Conservation (phyloP, 2,797 vertebrate genomes). For the Spondyliosoma cantharus region DNA sequence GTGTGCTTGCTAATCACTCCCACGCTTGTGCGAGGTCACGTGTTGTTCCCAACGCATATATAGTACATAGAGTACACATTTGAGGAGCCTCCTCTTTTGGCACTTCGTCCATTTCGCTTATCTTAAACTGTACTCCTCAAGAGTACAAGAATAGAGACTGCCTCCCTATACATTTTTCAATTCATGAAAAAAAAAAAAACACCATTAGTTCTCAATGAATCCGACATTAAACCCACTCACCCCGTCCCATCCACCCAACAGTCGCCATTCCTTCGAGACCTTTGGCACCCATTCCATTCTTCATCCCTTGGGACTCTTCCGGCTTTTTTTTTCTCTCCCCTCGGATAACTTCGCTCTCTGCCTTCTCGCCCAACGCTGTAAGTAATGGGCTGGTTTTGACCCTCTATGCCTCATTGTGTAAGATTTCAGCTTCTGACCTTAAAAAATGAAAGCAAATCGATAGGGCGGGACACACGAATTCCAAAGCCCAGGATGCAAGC, state of each 20-base stretch:
- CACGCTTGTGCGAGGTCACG: neutral
- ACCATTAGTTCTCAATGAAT: conserved; percentile 23
- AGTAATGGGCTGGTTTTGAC: conserved; percentile 81
- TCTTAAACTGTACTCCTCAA: neutral
- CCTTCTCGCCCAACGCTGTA: conserved; percentile 70
- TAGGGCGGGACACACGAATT: conserved; percentile 79
- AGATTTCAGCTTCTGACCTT: conserved; percentile 85
- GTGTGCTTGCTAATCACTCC: conserved; percentile 1
- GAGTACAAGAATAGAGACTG: too few species aligned
- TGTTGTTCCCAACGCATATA: neutral
- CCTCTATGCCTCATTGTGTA: conserved; percentile 83
- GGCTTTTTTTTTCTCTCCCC: conserved; percentile 45
- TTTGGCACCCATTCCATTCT: conserved; percentile 55
- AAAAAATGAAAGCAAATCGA: conserved; percentile 85
- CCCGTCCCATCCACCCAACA: conserved; percentile 9
- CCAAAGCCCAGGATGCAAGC: conserved; percentile 77
- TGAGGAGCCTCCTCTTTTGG: neutral
- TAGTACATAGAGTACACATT: neutral
- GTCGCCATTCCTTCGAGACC: conserved; percentile 38
- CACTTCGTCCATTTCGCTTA: neutral
- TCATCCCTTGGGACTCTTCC: conserved; percentile 56
- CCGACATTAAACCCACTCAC: conserved; percentile 20
- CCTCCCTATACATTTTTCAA: too few species aligned
- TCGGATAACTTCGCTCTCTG: conserved; percentile 65
- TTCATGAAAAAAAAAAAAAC: conserved; percentile 9